Evolutionary conservation across 1,140 invertebrate species (phyloP), one percentile per base, ranked within the genome.

Genomic region (Monochamus saltuarius): DNA sequence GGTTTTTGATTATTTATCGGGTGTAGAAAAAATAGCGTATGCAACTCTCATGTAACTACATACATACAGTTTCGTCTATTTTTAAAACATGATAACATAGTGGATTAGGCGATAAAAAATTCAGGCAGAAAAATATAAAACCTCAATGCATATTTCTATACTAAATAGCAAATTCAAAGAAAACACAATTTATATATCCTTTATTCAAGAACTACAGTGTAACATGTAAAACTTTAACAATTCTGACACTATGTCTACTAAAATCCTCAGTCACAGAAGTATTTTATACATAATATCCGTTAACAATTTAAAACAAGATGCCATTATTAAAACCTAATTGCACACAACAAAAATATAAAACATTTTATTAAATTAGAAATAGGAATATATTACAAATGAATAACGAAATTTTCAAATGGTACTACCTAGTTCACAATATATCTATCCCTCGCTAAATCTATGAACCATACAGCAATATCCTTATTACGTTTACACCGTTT

Each of bases 211-310:
- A 55, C 60, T 66, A 66, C 60, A 62, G 64, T 66, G 62, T 66
- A 66, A 62, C 64, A 66, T 66, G 64, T 66, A 66, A 66, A 66
- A 66, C 57, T 66, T 66, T 62, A 66, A 66, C 64, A 66, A 66
- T 66, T 66, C 52, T 61, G 56, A 52, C 57, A 56, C 60, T 62
- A 62, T 58, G 19, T 49, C 56, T 65, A 61, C 45, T 56, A 56
- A 61, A 65, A 58, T 36, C 47, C 50, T 66, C 64, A 66, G 64
- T 66, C 64, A 62, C 62, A 62, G 56, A 47, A 64, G 53, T 59
- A 45, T 57, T 62, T 57, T 63, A 50, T 62, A 64, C 53, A 57
- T 52, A 60, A 52, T 34, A 42, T 16, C 54, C 51, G 56, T 51
- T 53, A 51, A 60, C 38, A 54, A 61, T 38, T 29, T 29, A 29